Percentiles rank a stretch among this genome's conserved stretches.
These are phyloP conservation scores for Cynopterus sphinx DNA, from an alignment of 2,797 vertebrate genomes.

Conservation along the genomic window DNA sequence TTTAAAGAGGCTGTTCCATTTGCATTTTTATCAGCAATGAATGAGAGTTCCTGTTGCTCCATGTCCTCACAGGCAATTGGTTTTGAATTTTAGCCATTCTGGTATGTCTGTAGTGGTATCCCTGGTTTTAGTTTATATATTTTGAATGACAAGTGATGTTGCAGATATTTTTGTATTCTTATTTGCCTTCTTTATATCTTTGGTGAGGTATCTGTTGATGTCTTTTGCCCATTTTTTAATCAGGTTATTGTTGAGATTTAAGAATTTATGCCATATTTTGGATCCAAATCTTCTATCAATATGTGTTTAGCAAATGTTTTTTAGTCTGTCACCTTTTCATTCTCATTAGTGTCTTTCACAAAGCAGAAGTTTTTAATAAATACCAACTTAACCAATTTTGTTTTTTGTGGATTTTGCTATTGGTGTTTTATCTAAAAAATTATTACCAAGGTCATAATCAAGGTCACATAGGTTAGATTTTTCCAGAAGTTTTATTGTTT, in stretches of 20 bases:
- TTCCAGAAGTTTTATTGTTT: neutral
- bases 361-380: constrained; percentile 8
- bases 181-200: neutral
- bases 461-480: neutral
- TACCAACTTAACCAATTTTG: neutral
- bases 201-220: neutral
- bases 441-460: neutral
- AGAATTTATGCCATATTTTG: neutral
- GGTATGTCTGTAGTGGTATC: neutral
- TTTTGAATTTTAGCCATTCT: neutral
- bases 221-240: neutral
- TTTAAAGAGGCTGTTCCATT: neutral
- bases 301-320: neutral
- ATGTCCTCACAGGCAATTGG: neutral
- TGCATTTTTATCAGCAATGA: neutral
- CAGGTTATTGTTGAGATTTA: neutral
- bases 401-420: neutral
- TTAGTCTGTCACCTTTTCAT: neutral
- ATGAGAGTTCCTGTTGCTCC: neutral
- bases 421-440: neutral
- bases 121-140: neutral
- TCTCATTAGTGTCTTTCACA: neutral
- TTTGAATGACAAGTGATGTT: neutral
- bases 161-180: neutral
- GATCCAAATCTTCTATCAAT: neutral